These are phyloP conservation scores for Cinclus cinclus DNA, from an alignment of 2,113 vertebrate genomes.

Conservation along the genomic window DNA sequence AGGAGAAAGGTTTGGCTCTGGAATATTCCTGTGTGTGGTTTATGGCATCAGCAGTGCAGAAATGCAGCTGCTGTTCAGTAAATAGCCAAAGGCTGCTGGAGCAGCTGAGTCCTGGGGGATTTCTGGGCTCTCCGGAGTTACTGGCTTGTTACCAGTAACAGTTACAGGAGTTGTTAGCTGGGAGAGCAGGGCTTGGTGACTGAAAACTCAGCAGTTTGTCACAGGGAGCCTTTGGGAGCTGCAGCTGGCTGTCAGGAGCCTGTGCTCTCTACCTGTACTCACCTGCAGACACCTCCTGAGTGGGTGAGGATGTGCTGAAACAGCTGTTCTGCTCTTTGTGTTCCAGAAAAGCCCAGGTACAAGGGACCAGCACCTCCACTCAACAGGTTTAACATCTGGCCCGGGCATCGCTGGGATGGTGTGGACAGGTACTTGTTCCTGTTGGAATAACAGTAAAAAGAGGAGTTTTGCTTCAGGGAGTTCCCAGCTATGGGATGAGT, in stretches of 20 bases:
- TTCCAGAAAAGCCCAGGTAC: constrained; percentile 86
- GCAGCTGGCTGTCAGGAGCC: background rate
- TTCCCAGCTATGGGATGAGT: rapidly evolving
- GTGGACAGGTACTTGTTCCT: constrained; percentile 83
- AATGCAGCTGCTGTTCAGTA: background rate
- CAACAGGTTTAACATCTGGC: constrained; percentile 91
- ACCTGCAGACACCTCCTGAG: background rate
- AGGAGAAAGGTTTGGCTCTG: constrained; percentile 75
- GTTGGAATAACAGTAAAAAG: rapidly evolving
- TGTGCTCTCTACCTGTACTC: rapidly evolving
- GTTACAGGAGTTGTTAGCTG: rapidly evolving
- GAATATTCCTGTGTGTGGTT: rapidly evolving
- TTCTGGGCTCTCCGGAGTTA: rapidly evolving
- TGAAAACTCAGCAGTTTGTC: background rate
- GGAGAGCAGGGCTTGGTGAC: background rate
- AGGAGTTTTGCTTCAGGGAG: background rate
- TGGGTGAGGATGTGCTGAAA: background rate
- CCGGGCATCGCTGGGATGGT: constrained; percentile 96
- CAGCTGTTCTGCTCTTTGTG: background rate
- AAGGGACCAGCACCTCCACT: constrained; percentile 88
- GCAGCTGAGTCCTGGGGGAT: background rate
- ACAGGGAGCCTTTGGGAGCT: background rate
- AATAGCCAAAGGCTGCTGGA: background rate
- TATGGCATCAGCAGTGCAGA: background rate
- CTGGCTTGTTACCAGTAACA: rapidly evolving